These are phyloP conservation scores for Chrysotoxum bicinctum DNA, from an alignment of 2,888 invertebrate genomes.

Conservation along the genomic window DNA sequence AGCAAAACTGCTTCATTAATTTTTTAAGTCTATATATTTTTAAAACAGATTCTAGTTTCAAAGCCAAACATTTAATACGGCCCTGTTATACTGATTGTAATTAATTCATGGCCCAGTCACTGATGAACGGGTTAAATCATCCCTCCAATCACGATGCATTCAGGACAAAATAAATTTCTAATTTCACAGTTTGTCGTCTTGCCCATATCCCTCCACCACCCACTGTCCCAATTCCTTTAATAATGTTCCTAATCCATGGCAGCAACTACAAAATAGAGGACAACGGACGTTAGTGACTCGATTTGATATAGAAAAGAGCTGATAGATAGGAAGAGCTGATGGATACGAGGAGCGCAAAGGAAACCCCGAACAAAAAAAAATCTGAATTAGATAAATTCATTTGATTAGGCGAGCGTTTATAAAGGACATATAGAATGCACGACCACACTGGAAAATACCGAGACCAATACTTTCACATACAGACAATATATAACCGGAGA, in stretches of 20 bases:
- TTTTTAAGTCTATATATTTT: too few relatives aligned
- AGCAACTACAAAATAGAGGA: not conserved
- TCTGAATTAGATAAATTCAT: slow-evolving; percentile 70
- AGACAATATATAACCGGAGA: not conserved
- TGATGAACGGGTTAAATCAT: slow-evolving; percentile 19
- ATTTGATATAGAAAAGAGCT: not conserved
- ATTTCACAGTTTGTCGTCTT: slow-evolving; percentile 12
- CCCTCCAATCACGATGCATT: slow-evolving; percentile 46
- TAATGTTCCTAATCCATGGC: slow-evolving; percentile 4
- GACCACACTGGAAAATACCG: not conserved
- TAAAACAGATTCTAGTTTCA: too few relatives aligned
- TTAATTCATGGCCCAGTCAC: slow-evolving; percentile 52
- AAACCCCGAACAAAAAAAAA: slow-evolving; percentile 3
- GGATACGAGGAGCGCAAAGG: not conserved
- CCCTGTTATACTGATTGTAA: slow-evolving; percentile 35
- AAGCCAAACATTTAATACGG: too few relatives aligned
- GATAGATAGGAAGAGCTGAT: not conserved
- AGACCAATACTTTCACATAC: not conserved
- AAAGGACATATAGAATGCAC: slow-evolving; percentile 31
- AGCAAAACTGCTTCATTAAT: too few relatives aligned
- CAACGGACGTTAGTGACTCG: not conserved
- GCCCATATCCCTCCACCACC: too few relatives aligned
- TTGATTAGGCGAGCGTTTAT: slow-evolving; percentile 61
- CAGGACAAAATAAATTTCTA: slow-evolving; percentile 49
- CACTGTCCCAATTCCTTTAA: not conserved